A percentile compares a stretch with the other conserved stretches of the same genome.
phyloP scores from a whole-genome alignment of 1,140 invertebrate genomes.

The Cyrtorhinus lividipennis region DNA sequence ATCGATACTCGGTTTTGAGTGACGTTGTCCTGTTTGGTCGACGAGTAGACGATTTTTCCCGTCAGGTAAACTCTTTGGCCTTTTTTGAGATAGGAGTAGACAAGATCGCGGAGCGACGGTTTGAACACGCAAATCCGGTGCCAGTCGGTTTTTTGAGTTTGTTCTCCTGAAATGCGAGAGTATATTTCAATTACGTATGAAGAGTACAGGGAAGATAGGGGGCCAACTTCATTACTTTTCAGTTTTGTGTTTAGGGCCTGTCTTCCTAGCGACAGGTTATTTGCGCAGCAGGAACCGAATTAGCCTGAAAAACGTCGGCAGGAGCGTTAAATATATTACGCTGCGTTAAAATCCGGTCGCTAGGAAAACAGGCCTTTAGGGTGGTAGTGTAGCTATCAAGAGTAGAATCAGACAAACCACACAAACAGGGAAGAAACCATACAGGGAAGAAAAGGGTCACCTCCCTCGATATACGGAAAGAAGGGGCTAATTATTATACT shows the following conservation, averaged over 20 bases:
- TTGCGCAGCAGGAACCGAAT: not conserved
- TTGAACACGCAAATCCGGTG: constrained; percentile 79
- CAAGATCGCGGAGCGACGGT: constrained; percentile 58
- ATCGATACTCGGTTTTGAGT: constrained; percentile 55
- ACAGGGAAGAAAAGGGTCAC: no score
- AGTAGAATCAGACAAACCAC: no score
- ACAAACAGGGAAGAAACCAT: no score
- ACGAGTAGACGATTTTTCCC: constrained; percentile 71
- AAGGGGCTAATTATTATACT: no score
- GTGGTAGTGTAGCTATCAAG: no score
- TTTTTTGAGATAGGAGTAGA: constrained; percentile 66
- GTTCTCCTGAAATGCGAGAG: constrained; percentile 40
- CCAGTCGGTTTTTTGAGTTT: constrained; percentile 78
- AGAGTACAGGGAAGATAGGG: not conserved
- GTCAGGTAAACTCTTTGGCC: constrained; percentile 71
- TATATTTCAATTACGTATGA: not conserved
- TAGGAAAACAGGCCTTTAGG: no score
- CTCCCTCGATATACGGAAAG: no score
- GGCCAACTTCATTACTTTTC: not conserved
- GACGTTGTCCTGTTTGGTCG: constrained; percentile 63
- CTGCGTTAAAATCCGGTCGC: no score
- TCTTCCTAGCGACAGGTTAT: not conserved
- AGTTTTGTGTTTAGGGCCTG: not conserved
- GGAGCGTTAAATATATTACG: no score
- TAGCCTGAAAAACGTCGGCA: not conserved